Percentiles rank a stretch among this genome's conserved stretches.
Conservation (phyloP, 2,888 invertebrate species). For the Chaetoderma sp. region DNA sequence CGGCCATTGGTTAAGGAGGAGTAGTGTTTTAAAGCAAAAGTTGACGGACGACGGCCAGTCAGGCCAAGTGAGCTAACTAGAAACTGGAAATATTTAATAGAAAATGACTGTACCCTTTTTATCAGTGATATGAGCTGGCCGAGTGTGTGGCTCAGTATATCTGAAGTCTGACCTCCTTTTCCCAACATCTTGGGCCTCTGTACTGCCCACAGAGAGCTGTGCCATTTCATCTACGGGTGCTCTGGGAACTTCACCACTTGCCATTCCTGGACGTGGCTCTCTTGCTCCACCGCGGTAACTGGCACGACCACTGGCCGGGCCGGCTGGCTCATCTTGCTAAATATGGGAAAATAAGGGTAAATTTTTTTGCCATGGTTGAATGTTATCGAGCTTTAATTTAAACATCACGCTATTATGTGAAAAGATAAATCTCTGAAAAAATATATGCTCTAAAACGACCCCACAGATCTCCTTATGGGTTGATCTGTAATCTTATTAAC, state of each 20-base stretch:
- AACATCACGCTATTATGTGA: too few species aligned
- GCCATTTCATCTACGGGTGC: constrained; percentile 44
- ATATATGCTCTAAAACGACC: too few species aligned
- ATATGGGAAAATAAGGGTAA: too few species aligned
- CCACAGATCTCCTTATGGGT: too few species aligned
- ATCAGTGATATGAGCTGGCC: constrained; percentile 50
- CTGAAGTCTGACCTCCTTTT: constrained; percentile 23
- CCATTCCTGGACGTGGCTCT: constrained; percentile 48
- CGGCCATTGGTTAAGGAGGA: too few species aligned
- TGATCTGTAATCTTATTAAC: too few species aligned
- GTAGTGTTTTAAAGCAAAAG: too few species aligned
- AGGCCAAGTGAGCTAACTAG: too few species aligned
- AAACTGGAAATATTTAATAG: background rate
- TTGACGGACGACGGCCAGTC: too few species aligned
- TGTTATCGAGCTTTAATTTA: too few species aligned
- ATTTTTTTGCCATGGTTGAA: too few species aligned
- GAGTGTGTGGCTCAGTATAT: constrained; percentile 41
- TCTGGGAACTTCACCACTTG: constrained; percentile 35
- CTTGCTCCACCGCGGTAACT: constrained; percentile 54
- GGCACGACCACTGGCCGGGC: constrained; percentile 49
- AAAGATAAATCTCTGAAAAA: too few species aligned
- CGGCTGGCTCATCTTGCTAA: constrained; percentile 36
- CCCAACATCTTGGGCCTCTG: constrained; percentile 33
- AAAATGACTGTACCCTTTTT: constrained; percentile 38
- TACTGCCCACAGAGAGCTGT: constrained; percentile 41